Evolutionary conservation across 1,140 invertebrate species (phyloP), one percentile per base, ranked within the genome.

Genomic region (Leguminivora glycinivorella): DNA sequence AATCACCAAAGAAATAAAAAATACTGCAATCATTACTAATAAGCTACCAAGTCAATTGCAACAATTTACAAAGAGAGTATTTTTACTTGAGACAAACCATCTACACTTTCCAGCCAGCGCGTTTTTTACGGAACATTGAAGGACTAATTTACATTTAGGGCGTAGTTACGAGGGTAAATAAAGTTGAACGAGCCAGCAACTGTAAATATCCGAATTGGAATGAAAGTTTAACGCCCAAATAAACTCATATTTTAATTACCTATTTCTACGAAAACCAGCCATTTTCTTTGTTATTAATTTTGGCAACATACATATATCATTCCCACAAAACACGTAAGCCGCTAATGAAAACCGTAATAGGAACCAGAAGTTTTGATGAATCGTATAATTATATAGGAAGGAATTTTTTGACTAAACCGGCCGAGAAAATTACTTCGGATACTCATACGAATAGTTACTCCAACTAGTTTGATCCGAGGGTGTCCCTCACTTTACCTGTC

Each of bases 91-190:
- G 56, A 58, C 25, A 63, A 63, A n/a, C 25, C 58, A 29, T 29
- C 14, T 19, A n/a, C 25, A n/a, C 26, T 17, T 63, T 52, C 10
- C n/a, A 17, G n/a, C 25, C 25, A 34, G 31, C 5, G 58, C 31
- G 24, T 63, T 60, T 60, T 60, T 63, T 31, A 63, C 58, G 58
- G 22, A 63, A 63, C 58, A 63, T 63, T 63, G 14, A 31, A 26
- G 4, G 29, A 63, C 58, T 31, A 63, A 63, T 63, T 63, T 63
- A 31, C 58, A 31, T 31, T 31, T 31, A 63, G 26, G 26, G 14
- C 29, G 56, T 63, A 63, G n/a, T 31, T 63, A 31, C 31, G 58
- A 12, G 25, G 7, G 26, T 17, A 19, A 29, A 63, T 29, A 63
- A 31, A 63, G 25, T 19, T 63, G 58, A 63, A 29, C 25, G 58